Base-by-base conservation (phyloP, 2,113 vertebrate genomes). In the Pomatostomus ruficeps region DNA sequence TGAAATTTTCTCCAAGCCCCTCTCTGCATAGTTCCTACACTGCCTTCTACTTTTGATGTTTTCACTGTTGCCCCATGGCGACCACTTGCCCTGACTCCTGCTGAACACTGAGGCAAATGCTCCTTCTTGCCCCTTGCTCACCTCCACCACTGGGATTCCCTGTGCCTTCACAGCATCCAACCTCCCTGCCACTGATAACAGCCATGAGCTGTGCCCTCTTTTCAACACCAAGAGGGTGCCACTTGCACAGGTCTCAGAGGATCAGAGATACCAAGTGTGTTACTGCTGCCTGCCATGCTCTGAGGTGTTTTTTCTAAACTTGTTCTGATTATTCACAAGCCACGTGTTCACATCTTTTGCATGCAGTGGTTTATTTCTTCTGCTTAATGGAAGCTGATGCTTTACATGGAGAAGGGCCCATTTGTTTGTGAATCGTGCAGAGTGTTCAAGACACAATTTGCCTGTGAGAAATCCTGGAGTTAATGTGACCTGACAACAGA, bases 401-500 rank as follows among this genome's bases (percentile, higher is more conserved):
- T 87, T 92, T 85, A 61, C 77, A 51, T 35, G 73, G 40, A 83
- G 63, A 93, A 86, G 68, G 72, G 29, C 11, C 35, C n/a, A 54
- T 80, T 77, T 87, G 66, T 75, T 26, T 49, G 51, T 86, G 82
- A 93, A 72, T 87, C 67, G 66, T 42, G 19, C 40, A 67, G 70
- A 94, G 72, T 38, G 43, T 77, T 94, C 51, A 52, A 87, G 93
- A 93, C 88, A 96, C 58, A 91, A 89, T 94, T 94, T 96, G 94
- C 95, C 93, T 93, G 58, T 94, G 85, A 97, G 95, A 95, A 94
- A 94, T 90, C 66, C 76, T 72, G 13, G 88, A 96, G 63, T 87
- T 94, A 95, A 96, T 89, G 51, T 89, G 86, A 97, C 94, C 91
- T 92, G 97, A 95, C 94, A 97, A 92, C 63, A 93, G 63, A 91